Percentiles rank a stretch among this genome's conserved stretches.
Conservation (phyloP, 2,888 invertebrate species). For the Cephus pygmeus region DNA sequence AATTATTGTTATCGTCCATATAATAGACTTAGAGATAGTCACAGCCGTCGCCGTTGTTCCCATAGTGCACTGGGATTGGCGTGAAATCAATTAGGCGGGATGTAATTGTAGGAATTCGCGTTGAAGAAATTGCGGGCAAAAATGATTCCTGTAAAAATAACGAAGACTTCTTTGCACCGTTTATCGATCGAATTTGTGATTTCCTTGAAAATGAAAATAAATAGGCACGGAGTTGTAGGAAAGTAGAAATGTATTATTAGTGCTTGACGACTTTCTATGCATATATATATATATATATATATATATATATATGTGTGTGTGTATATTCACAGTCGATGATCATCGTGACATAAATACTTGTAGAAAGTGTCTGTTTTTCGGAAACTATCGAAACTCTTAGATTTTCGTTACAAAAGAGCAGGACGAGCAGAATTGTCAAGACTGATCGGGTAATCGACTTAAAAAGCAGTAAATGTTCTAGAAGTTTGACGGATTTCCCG, state of each 20-base stretch:
- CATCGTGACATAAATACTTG: not conserved
- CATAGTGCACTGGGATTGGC: not conserved
- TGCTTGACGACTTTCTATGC: not conserved
- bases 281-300: no score
- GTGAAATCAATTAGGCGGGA: not conserved
- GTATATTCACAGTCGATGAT: not conserved
- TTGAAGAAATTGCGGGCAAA: not conserved
- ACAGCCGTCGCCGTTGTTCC: not conserved
- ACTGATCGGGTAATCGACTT: no score
- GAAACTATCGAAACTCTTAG: no score
- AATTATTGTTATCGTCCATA: not conserved
- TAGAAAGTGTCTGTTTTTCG: not conserved
- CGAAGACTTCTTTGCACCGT: not conserved
- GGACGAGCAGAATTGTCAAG: no score
- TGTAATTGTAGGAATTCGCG: not conserved
- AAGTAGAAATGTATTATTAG: not conserved
- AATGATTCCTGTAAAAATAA: not conserved
- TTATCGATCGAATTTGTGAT: not conserved
- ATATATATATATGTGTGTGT: no score
- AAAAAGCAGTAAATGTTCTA: no score
- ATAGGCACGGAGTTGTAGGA: not conserved
- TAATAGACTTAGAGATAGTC: not conserved
- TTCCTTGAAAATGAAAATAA: not conserved
- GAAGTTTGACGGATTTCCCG: not conserved
- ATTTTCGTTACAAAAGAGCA: no score